Base-by-base conservation (phyloP, 92 coral and sea anemone species). In the Micromussa lordhowensis region DNA sequence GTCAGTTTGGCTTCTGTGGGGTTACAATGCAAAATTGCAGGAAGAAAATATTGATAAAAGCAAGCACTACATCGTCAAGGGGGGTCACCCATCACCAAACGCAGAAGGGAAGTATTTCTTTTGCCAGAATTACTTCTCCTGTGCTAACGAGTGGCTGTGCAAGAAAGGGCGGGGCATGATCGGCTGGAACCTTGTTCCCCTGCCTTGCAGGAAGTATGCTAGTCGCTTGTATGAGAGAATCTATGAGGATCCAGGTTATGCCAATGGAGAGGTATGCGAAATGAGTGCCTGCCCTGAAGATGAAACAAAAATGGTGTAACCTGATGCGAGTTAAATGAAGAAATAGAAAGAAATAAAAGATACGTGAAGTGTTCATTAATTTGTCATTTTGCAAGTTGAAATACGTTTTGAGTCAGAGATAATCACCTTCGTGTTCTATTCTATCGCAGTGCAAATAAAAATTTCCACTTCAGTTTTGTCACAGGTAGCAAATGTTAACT, bases 1-100 rank as follows among this genome's bases (percentile, higher is more conserved):
- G 17, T 83, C 85, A 5, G 94, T 85, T 63, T 92, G 93, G 94
- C 81, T 92, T 68, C 90, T 92, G 24, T 92, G 94, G 94, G 93
- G 93, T 18, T 30, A 34, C 78, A 85, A 85, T 16, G 94, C 93
- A 49, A 90, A 92, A 55, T 32, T 32, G 17, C 75, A 85, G 16
- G 83, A 80, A 8, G 64, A 61, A 5, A 55, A 90, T 26, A 90
- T 90, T 66, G 81, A 92, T 77, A 86, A 72, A 21, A 71, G 44
- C 32, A 92, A 90, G 87, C 94, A 92, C 38, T 92, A 90, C 66
- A 81, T 92, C 24, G 79, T 92, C 44, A 53, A 73, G 55, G 94
- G 94, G 21, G 94, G 94, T 19, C 94, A 92, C 59, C 94, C 94
- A 8, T 91, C 94, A 13, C 94, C 94, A 30, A 79, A 57, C 26